Conservation (phyloP, 2,888 invertebrate genomes). For the Mythimna vitellina region DNA sequence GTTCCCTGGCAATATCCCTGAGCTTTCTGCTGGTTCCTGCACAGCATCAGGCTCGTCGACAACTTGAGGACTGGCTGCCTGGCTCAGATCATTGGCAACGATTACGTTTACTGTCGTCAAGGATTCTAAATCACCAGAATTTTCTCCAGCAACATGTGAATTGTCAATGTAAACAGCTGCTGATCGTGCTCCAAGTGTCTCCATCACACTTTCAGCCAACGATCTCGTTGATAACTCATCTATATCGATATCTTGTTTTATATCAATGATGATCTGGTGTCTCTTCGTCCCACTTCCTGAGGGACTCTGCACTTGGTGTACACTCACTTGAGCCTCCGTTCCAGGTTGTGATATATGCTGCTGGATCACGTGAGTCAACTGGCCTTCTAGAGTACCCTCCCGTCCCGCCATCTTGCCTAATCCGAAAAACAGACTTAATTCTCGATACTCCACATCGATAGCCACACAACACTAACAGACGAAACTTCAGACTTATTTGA, state of each 20-base stretch:
- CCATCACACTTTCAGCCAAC: slow-evolving; percentile 89
- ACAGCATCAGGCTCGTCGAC: slow-evolving; percentile 76
- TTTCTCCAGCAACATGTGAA: slow-evolving; percentile 77
- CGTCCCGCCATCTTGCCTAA: slow-evolving; percentile 81
- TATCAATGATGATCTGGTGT: slow-evolving; percentile 89
- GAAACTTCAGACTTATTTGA: slow-evolving; percentile 77
- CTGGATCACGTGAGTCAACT: slow-evolving; percentile 85
- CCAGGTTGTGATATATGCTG: slow-evolving; percentile 83
- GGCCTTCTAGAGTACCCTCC: slow-evolving; percentile 81
- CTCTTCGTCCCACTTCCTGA: slow-evolving; percentile 84
- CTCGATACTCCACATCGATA: slow-evolving; percentile 65
- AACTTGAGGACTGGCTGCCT: slow-evolving; percentile 75
- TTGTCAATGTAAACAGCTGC: slow-evolving; percentile 89
- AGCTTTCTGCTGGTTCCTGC: slow-evolving; percentile 73
- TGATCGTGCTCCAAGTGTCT: slow-evolving; percentile 86
- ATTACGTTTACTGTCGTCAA: slow-evolving; percentile 88
- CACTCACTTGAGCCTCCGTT: slow-evolving; percentile 86
- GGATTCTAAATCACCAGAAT: slow-evolving; percentile 82
- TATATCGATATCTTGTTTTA: slow-evolving; percentile 88
- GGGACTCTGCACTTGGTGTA: slow-evolving; percentile 85
- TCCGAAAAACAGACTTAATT: slow-evolving; percentile 69
- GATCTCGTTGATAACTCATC: slow-evolving; percentile 87
- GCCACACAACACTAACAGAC: slow-evolving; percentile 59
- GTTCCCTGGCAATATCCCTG: slow-evolving; percentile 77
- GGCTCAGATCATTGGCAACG: slow-evolving; percentile 84